Evolutionary conservation across 2,113 vertebrate species (phyloP).

Genomic region (Sorex fumeus): DNA sequence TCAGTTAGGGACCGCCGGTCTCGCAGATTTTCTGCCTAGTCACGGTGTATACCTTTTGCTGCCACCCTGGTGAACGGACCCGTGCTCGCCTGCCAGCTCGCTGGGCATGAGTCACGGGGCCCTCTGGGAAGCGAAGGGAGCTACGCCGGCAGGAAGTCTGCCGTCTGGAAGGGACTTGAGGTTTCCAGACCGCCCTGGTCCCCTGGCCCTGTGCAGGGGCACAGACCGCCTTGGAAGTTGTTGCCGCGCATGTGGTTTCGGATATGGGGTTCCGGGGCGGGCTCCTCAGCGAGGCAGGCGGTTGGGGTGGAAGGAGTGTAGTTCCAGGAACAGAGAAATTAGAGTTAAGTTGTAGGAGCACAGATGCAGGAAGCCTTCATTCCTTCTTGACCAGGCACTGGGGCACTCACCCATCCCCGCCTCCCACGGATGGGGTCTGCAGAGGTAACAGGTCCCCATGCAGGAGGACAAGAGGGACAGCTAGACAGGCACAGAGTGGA

Average conservation of each 20-base stretch:
- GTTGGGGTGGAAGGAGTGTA: not conserved
- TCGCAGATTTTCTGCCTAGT: conserved; percentile 73
- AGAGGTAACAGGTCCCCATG: not conserved
- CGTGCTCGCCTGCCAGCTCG: not conserved
- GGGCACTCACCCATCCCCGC: not conserved
- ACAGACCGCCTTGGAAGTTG: not conserved
- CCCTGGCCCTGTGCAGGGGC: not conserved
- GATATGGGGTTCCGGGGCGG: not conserved
- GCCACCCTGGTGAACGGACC: not conserved
- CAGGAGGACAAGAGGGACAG: not conserved
- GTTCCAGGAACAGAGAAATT: conserved; percentile 43
- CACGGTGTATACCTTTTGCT: conserved; percentile 34
- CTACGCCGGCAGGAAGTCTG: conserved; percentile 35
- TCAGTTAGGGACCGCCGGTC: not conserved
- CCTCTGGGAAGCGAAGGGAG: not conserved
- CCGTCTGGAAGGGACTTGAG: conserved; percentile 32
- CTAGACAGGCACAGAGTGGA: too few relatives aligned
- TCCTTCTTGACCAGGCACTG: not conserved
- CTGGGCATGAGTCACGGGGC: conserved; percentile 50
- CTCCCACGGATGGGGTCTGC: not conserved
- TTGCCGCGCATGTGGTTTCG: not conserved
- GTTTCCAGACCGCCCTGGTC: not conserved
- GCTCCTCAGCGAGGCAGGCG: not conserved
- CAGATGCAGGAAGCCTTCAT: not conserved
- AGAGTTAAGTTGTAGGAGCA: not conserved